These are phyloP conservation scores for Drosophila phalerata DNA, from an alignment of 2,888 invertebrate species.

Conservation along the genomic window DNA sequence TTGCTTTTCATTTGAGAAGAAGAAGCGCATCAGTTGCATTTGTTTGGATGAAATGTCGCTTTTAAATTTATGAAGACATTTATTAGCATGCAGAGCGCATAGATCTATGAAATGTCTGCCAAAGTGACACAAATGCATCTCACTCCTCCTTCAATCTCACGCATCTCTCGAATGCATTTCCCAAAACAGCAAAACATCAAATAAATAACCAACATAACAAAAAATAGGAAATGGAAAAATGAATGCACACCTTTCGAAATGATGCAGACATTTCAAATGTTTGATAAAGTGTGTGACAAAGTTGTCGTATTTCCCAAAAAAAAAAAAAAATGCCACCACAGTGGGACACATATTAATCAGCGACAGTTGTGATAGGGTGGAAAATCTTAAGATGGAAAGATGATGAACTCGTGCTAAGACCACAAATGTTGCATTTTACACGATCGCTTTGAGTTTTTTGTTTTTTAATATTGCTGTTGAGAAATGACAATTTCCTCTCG, in stretches of 20 bases:
- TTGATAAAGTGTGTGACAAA: conserved; percentile 79
- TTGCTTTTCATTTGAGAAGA: conserved; percentile 41
- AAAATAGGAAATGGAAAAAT: conserved; percentile 15
- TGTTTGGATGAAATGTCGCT: conserved; percentile 58
- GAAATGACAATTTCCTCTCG: conserved; percentile 68
- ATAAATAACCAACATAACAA: conserved; percentile 53
- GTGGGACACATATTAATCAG: conserved; percentile 67
- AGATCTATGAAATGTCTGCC: conserved; percentile 71
- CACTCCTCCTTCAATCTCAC: background rate
- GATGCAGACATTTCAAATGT: conserved; percentile 56
- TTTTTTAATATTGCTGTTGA: conserved; percentile 64
- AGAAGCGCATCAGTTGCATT: conserved; percentile 37
- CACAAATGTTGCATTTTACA: conserved; percentile 73
- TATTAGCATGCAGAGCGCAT: conserved; percentile 77
- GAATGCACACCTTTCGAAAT: conserved; percentile 38
- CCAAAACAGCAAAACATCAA: conserved; percentile 53
- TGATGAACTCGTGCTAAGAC: conserved; percentile 63
- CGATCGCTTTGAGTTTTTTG: conserved; percentile 53
- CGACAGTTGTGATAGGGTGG: conserved; percentile 47
- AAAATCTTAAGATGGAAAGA: conserved; percentile 9
- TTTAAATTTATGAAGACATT: conserved; percentile 82
- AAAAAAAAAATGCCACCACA: conserved; percentile 27
- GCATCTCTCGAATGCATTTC: conserved; percentile 38
- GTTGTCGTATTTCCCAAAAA: conserved; percentile 57
- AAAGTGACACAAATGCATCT: conserved; percentile 69